Conservation (phyloP, 2,888 invertebrate genomes). For the Drosophila peninsularis region DNA sequence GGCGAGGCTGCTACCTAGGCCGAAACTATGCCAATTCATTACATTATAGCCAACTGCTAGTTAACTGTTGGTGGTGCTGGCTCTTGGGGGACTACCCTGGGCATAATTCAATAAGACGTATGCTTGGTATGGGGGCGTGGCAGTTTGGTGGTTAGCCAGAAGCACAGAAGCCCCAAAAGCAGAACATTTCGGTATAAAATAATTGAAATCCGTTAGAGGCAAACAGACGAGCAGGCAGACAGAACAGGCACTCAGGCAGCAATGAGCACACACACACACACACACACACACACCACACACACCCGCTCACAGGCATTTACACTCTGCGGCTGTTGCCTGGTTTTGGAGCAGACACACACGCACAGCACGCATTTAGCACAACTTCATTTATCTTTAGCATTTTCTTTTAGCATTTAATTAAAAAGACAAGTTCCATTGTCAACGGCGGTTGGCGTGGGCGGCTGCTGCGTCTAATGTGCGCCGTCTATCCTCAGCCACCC, state of each 20-base stretch:
- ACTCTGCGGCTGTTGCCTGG: slow-evolving; percentile 15
- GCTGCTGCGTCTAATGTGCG: slow-evolving; percentile 39
- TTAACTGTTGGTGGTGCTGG: slow-evolving; percentile 32
- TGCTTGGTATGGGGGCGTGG: slow-evolving; percentile 38
- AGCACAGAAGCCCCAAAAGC: slow-evolving; percentile 58
- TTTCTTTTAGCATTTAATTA: slow-evolving; percentile 80
- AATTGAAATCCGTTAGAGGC: slow-evolving; percentile 64
- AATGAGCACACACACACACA: slow-evolving; percentile 24
- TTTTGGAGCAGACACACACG: slow-evolving; percentile 27
- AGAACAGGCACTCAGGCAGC: slow-evolving; percentile 14
- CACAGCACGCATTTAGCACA: slow-evolving; percentile 80
- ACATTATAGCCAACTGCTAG: slow-evolving; percentile 30
- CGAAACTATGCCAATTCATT: slow-evolving; percentile 42
- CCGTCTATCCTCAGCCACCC: slow-evolving; percentile 40
- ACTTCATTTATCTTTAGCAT: slow-evolving; percentile 81
- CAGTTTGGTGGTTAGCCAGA: slow-evolving; percentile 16
- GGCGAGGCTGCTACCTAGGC: slow-evolving; percentile 11
- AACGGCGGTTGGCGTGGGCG: slow-evolving; percentile 38
- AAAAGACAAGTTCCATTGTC: slow-evolving; percentile 81
- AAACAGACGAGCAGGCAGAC: slow-evolving; percentile 16
- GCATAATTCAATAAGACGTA: slow-evolving; percentile 75
- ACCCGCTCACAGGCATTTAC: slow-evolving; percentile 27
- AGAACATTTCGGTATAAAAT: slow-evolving; percentile 65
- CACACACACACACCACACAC: slow-evolving; percentile 12
- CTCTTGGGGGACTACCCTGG: slow-evolving; percentile 34